These are phyloP conservation scores for Porites lutea DNA, from an alignment of 64 coral and sea anemone species.

Conservation along the genomic window DNA sequence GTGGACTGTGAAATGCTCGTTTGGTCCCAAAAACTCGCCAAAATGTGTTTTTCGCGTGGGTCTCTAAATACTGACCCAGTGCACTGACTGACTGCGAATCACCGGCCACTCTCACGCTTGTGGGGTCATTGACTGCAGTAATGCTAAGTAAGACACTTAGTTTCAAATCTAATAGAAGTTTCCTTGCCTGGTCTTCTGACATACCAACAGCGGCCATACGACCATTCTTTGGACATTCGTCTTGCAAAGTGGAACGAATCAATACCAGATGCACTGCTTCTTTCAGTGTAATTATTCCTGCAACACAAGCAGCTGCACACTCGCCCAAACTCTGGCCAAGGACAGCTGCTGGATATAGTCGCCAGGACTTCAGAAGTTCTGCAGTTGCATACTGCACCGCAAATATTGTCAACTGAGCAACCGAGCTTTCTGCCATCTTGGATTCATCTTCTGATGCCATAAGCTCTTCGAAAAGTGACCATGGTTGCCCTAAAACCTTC, in stretches of 20 bases:
- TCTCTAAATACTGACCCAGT: conserved; percentile 45
- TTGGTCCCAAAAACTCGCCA: conserved; percentile 71
- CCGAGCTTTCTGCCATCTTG: conserved; percentile 21
- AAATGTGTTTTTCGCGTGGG: conserved; percentile 47
- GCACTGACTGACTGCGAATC: conserved; percentile 54
- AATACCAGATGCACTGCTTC: conserved; percentile 70
- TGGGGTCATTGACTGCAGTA: conserved; percentile 70
- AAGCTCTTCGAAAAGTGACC: conserved; percentile 62
- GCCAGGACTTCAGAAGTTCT: conserved; percentile 74
- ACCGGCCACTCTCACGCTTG: conserved; percentile 73
- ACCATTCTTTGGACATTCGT: conserved; percentile 54
- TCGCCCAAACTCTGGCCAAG: conserved; percentile 92
- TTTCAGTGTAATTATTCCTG: conserved; percentile 51
- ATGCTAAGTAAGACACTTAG: conserved; percentile 38
- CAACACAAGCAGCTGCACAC: conserved; percentile 74
- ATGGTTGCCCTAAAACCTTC: conserved; percentile 9
- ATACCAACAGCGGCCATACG: conserved; percentile 84
- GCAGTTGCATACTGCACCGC: conserved; percentile 81
- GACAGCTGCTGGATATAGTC: conserved; percentile 73
- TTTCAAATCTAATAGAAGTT: conserved; percentile 32
- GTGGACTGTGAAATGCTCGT: conserved; percentile 76
- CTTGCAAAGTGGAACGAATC: conserved; percentile 75
- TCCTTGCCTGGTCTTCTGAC: conserved; percentile 28
- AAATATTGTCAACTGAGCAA: conserved; percentile 74
- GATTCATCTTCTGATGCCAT: conserved; percentile 58